Conservation (phyloP, 1,140 invertebrate species). For the Ooceraea biroi region DNA sequence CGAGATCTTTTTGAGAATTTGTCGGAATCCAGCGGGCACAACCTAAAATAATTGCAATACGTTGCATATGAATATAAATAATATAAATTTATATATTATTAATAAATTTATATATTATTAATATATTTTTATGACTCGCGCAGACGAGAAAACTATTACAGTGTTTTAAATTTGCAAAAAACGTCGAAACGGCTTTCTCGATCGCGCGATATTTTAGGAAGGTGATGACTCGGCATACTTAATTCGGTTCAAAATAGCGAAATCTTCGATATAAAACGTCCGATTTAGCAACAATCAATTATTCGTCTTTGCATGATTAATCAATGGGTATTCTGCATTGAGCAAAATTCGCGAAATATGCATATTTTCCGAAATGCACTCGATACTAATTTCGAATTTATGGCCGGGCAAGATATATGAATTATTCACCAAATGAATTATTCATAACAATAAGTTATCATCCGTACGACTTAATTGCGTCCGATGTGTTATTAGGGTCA, state of each 20-base stretch:
- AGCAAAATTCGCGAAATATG: not conserved
- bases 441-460: slow-evolving; percentile 57
- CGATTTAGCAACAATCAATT: slow-evolving; percentile 2
- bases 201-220: not conserved
- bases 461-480: slow-evolving; percentile 47
- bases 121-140: not conserved
- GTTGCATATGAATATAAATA: not conserved
- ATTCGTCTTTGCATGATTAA: slow-evolving; percentile 4
- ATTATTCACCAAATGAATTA: slow-evolving; percentile 54
- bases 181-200: not conserved
- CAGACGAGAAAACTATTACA: slow-evolving; percentile 6
- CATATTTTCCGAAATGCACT: slow-evolving; percentile 30
- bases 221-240: not conserved
- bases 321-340: not conserved
- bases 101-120: no score
- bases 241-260: not conserved
- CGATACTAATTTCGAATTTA: slow-evolving; percentile 39
- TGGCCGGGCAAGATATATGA: slow-evolving; percentile 15
- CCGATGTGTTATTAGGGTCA: slow-evolving; percentile 22
- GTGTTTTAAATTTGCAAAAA: not conserved
- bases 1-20: slow-evolving; percentile 88
- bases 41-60: slow-evolving; percentile 69
- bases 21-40: slow-evolving; percentile 87
- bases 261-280: not conserved
- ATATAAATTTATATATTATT: no score